Conservation (phyloP, 2,888 invertebrate genomes). For the Galerucella pusilla region DNA sequence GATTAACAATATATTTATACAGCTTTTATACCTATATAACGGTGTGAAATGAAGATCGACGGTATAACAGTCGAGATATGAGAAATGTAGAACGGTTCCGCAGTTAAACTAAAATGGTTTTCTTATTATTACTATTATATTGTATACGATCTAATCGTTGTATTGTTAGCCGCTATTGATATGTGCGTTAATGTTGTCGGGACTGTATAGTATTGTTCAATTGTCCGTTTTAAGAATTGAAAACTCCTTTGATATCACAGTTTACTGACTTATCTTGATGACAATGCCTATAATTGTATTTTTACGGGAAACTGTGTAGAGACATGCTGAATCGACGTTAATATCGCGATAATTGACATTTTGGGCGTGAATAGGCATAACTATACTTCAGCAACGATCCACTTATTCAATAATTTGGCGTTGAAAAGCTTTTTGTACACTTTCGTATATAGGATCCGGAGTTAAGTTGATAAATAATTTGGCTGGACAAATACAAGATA, state of each 20-base stretch:
- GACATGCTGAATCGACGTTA: no score
- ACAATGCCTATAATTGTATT: background rate
- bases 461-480: no score
- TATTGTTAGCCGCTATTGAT: conserved; percentile 3
- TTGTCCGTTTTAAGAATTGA: background rate
- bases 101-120: background rate
- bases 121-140: background rate
- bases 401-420: no score
- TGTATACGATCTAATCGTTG: background rate
- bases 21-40: conserved; percentile 11
- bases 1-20: conserved; percentile 18
- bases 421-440: no score
- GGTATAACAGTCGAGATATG: conserved; percentile 2
- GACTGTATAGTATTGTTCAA: background rate
- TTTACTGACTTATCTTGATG: background rate
- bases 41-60: conserved; percentile 12
- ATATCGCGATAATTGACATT: no score
- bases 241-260: background rate
- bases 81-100: conserved; percentile 9
- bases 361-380: no score
- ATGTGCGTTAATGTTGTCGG: background rate
- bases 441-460: no score
- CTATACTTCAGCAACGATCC: no score
- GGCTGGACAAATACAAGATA: no score
- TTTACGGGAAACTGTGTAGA: background rate